A percentile compares a stretch with the other conserved stretches of the same genome.
phyloP scores from a whole-genome alignment of 2,113 vertebrate species.

The Mormyrus lacerda region DNA sequence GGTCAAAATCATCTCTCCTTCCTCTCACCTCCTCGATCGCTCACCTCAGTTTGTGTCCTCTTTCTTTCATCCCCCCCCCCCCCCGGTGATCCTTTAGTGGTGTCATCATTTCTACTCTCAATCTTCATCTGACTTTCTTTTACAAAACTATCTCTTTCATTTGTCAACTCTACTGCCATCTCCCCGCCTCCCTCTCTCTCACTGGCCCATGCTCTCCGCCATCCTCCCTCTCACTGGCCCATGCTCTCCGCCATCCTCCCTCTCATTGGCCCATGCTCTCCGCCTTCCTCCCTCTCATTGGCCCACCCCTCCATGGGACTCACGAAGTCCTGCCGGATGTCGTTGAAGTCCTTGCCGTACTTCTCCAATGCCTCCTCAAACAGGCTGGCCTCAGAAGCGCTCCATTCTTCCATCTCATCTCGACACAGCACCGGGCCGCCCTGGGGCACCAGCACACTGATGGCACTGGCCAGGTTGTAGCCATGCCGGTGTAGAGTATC shows the following conservation, averaged over 20 bases:
- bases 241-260: neutral
- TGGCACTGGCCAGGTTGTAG: slow-evolving; percentile 87
- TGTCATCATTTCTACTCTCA: neutral
- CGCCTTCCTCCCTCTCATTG: neutral
- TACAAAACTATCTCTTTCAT: neutral
- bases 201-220: neutral
- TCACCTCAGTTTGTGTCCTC: neutral
- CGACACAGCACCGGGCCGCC: slow-evolving; percentile 91
- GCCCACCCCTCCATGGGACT: slow-evolving; percentile 49
- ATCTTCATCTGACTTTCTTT: neutral
- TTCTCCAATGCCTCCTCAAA: slow-evolving; percentile 96
- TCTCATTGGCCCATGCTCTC: neutral
- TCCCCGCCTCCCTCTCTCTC: neutral
- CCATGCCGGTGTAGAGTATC: slow-evolving; percentile 86
- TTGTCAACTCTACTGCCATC: neutral
- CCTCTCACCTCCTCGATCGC: neutral
- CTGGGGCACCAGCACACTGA: slow-evolving; percentile 86
- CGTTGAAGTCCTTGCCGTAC: slow-evolving; percentile 97
- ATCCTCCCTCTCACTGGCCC: neutral
- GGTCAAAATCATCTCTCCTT: neutral
- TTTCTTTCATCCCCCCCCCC: neutral
- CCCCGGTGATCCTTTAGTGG: neutral
- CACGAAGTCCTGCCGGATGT: slow-evolving; percentile 98
- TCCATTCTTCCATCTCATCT: slow-evolving; percentile 99
- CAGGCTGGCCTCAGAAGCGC: slow-evolving; percentile 90